Evolutionary conservation across 2,113 vertebrate species (phyloP).

Genomic region (Orcinus orca): DNA sequence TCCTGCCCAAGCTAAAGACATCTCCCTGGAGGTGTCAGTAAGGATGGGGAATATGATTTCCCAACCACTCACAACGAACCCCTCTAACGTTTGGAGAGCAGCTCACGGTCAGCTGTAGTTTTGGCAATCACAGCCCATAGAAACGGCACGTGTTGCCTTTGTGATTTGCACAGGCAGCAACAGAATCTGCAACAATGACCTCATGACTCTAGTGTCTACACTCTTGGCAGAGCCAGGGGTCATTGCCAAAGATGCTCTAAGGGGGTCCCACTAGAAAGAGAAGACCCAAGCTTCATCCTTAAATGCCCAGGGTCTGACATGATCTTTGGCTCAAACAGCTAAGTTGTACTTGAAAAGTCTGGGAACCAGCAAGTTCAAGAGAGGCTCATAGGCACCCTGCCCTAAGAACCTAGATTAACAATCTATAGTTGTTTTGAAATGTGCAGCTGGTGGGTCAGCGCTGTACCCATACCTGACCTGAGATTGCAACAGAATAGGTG

Average conservation of each 20-base stretch:
- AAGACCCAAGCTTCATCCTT: neutral
- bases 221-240: neutral
- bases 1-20: neutral
- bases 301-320: neutral
- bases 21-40: neutral
- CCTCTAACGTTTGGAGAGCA: neutral
- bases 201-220: slow-evolving; percentile 48
- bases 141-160: slow-evolving; percentile 14
- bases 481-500: neutral
- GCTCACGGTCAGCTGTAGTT: neutral
- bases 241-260: neutral
- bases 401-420: neutral
- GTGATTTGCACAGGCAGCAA: slow-evolving; percentile 15
- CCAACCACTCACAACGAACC: neutral
- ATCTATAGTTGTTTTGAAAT: neutral
- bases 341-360: slow-evolving; percentile 1
- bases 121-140: slow-evolving; percentile 21
- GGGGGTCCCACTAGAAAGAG: neutral
- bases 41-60: neutral
- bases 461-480: neutral
- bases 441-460: neutral
- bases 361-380: slow-evolving; percentile 12
- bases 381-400: neutral
- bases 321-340: slow-evolving; percentile 21
- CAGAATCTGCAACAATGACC: slow-evolving; percentile 49